A percentile compares a stretch with the other conserved stretches of the same genome.
Conservation (phyloP, 1,140 invertebrate species). For the Drosophila lacteicornis region DNA sequence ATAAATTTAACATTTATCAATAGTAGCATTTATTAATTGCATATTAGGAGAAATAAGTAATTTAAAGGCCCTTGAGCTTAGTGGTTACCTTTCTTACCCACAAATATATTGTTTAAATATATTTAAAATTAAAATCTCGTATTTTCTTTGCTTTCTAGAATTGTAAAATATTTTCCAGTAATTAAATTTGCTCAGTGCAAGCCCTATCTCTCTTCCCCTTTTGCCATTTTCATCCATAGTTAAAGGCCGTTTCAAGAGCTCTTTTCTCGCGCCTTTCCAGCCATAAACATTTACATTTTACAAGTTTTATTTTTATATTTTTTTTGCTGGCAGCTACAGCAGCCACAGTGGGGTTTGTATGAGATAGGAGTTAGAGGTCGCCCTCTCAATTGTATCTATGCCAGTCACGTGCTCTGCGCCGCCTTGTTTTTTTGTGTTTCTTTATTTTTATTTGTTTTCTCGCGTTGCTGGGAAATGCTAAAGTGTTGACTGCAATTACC, state of each 20-base stretch:
- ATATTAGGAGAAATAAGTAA: too few species aligned
- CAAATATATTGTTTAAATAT: neutral
- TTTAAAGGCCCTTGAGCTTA: neutral
- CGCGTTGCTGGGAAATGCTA: slow-evolving; percentile 38
- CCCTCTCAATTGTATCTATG: slow-evolving; percentile 28
- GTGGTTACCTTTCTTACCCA: too few species aligned
- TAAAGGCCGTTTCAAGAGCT: slow-evolving; percentile 54
- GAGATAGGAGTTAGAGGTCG: slow-evolving; percentile 26
- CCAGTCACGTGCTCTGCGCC: slow-evolving; percentile 38
- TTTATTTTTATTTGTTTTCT: slow-evolving; percentile 45
- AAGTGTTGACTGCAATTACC: slow-evolving; percentile 51
- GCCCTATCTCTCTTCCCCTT: neutral
- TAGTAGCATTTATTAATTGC: neutral
- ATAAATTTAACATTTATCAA: neutral
- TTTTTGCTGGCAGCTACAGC: slow-evolving; percentile 8
- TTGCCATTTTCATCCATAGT: slow-evolving; percentile 18
- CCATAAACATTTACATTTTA: slow-evolving; percentile 73
- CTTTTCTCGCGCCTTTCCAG: slow-evolving; percentile 50
- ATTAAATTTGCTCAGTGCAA: slow-evolving; percentile 21
- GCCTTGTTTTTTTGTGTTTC: neutral
- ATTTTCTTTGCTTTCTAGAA: neutral
- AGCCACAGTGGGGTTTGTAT: slow-evolving; percentile 1
- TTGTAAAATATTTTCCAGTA: neutral
- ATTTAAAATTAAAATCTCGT: neutral
- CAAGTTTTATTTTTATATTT: slow-evolving; percentile 29